Base-by-base conservation (phyloP, 2,113 vertebrate species). In the Cromileptes altivelis region DNA sequence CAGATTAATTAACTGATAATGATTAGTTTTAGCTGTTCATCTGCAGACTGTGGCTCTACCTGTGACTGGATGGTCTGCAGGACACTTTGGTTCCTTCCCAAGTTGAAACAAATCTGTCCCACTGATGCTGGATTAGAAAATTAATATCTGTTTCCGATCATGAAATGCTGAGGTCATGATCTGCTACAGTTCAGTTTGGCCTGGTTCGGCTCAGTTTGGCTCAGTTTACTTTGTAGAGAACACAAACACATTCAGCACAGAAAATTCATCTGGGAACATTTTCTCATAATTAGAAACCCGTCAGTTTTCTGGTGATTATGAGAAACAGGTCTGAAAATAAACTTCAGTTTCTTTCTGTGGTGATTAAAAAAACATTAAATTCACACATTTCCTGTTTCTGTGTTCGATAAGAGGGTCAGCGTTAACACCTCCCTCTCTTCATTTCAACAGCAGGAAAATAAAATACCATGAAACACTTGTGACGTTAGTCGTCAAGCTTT, bases 201-300 rank as follows among this genome's bases (percentile, higher is more conserved):
- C 4, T 21, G 47, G 65, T 50, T 68, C 8, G 50, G 50, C 50
- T 53, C 30, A 60, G 62, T 27, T 77, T 47, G 60, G 61, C 72
- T 69, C 80, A 65, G 55, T 67, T 53, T 27, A 60, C 42, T 37
- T 60, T 58, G 21, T 18, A 47, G 5, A 13, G 3, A 17, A 33
- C 52, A 77, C 53, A 58, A 72, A 47, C 23, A 14, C 6, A 19
- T 60, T 18, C 42, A 45, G 42, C 42, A 45, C 42, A 45, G 42
- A 27, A 77, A 67, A 63, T 4, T 0, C 17, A 15, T 45, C 7
- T 27, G 8, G 58, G 58, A 27, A n/a, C 8, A 25, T 58, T 57
- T 57, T 12, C 42, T 45, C 42, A 45, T 45, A 45, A 45, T 45
- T 37, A 37, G 6, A 37, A 37, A 6, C 33, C 7, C 33, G 6